phyloP scores from a whole-genome alignment of 2,113 vertebrate genomes.

The Ammodytes marinus region DNA sequence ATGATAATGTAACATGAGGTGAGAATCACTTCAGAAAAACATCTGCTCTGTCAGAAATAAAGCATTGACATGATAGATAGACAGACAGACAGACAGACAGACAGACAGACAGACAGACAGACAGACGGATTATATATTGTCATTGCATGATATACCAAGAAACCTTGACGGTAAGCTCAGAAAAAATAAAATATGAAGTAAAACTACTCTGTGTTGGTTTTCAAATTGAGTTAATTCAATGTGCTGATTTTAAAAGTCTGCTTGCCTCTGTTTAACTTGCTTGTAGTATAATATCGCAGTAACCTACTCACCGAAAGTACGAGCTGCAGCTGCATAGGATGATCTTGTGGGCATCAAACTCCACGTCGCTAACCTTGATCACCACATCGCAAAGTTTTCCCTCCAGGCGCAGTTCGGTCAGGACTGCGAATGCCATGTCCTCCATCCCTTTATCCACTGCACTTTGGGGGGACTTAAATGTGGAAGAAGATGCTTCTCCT shows the following conservation, averaged over 20 bases:
- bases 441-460: neutral
- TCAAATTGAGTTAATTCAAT: neutral
- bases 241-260: neutral
- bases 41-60: neutral
- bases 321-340: constrained; percentile 36
- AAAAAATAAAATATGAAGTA: neutral
- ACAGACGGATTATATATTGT: too few relatives aligned
- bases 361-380: neutral
- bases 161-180: too few relatives aligned
- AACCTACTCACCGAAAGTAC: constrained; percentile 52
- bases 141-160: too few relatives aligned
- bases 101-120: too few relatives aligned
- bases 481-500: neutral
- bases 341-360: constrained; percentile 29
- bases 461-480: neutral
- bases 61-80: neutral
- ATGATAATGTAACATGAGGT: too few relatives aligned
- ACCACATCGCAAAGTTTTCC: constrained; percentile 29
- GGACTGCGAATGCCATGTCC: neutral
- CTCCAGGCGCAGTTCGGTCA: neutral
- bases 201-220: neutral
- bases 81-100: too few relatives aligned
- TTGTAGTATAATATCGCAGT: neutral
- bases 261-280: neutral
- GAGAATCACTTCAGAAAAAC: neutral